Percentiles rank a stretch among this genome's conserved stretches.
Conservation (phyloP, 2,113 vertebrate species). For the Polypterus bichir region DNA sequence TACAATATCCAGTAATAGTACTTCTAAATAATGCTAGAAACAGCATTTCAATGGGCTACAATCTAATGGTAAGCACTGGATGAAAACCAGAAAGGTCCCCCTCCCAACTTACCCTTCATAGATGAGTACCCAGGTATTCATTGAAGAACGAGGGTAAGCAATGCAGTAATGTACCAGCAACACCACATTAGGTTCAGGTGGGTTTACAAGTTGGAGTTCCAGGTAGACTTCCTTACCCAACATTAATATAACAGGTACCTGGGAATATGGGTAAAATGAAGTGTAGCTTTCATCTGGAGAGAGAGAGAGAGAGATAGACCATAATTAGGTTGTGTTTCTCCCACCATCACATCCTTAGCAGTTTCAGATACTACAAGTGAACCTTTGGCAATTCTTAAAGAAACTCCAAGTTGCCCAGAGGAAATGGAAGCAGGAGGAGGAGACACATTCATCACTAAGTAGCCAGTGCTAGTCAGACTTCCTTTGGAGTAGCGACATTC, state of each 20-base stretch:
- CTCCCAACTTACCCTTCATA: conserved; percentile 40
- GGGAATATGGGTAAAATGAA: conserved; percentile 21
- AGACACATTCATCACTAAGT: conserved; percentile 35
- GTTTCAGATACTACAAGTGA: too few relatives aligned
- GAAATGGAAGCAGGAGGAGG: conserved; percentile 10
- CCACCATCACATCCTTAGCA: too few relatives aligned
- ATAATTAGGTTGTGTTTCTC: too few relatives aligned
- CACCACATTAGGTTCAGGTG: conserved; percentile 26
- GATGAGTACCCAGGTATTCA: conserved; percentile 37
- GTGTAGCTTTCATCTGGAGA: conserved; percentile 32
- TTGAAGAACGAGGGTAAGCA: conserved; percentile 42
- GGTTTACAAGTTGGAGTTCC: conserved; percentile 19
- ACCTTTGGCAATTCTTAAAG: conserved; percentile 43
- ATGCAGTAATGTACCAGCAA: conserved; percentile 50
- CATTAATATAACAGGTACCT: conserved; percentile 32
- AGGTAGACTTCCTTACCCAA: conserved; percentile 42
- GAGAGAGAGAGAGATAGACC: background rate
- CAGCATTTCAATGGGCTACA: too few relatives aligned
- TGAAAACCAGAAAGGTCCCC: too few relatives aligned
- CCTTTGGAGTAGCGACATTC: conserved; percentile 42
- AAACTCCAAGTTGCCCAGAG: conserved; percentile 27
- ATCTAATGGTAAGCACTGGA: too few relatives aligned
- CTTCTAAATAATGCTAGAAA: too few relatives aligned
- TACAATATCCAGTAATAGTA: too few relatives aligned
- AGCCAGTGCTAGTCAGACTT: conserved; percentile 27